Conservation (phyloP, 2,888 invertebrate genomes). For the Taphrorychus bicolor region DNA sequence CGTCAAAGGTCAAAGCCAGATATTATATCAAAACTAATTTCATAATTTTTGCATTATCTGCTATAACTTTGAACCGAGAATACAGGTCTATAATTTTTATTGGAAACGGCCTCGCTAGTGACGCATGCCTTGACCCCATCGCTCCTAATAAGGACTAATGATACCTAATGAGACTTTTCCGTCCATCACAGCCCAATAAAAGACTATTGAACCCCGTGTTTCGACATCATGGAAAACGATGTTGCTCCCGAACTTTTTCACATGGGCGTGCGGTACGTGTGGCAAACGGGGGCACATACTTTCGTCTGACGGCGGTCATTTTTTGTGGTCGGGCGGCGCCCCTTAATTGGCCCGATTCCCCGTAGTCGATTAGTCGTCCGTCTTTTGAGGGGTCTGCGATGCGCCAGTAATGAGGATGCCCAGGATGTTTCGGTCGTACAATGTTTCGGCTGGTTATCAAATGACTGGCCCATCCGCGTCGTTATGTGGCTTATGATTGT, state of each 20-base stretch:
- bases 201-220: background rate
- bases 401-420: conserved; percentile 31
- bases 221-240: background rate
- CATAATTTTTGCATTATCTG: background rate
- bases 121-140: background rate
- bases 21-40: background rate
- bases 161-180: conserved; percentile 1
- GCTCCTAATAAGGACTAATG: background rate
- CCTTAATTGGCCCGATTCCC: conserved; percentile 37
- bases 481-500: conserved; percentile 11
- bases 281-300: conserved; percentile 19
- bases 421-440: conserved; percentile 19
- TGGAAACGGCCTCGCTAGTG: background rate
- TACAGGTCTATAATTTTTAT: background rate
- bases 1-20: background rate
- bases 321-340: conserved; percentile 33
- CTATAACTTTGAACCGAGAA: background rate
- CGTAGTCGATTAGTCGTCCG: conserved; percentile 28
- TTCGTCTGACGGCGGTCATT: conserved; percentile 13
- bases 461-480: background rate
- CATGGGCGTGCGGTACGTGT: conserved; percentile 13
- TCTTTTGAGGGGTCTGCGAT: conserved; percentile 16
- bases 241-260: background rate
- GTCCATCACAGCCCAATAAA: background rate
- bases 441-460: conserved; percentile 16